phyloP scores from a whole-genome alignment of 2,888 invertebrate species.

The Blera fallax region DNA sequence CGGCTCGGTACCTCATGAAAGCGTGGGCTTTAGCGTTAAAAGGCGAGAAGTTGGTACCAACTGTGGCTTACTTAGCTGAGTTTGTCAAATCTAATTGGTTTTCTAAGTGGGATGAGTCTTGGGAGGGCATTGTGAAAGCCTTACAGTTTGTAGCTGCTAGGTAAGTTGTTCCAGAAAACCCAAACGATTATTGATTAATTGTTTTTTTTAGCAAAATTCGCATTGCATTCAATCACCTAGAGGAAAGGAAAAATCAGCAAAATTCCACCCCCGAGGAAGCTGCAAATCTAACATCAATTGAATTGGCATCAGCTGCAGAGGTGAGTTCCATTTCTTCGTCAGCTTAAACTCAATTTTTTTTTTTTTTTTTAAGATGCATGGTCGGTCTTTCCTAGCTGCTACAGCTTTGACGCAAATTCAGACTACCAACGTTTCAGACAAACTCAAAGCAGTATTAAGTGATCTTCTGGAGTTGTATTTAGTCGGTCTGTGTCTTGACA shows the following conservation, averaged over 20 bases:
- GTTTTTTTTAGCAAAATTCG: conserved; percentile 86
- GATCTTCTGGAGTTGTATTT: conserved; percentile 90
- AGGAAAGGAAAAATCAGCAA: conserved; percentile 85
- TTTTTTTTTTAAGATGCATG: conserved; percentile 86
- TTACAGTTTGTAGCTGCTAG: conserved; percentile 82
- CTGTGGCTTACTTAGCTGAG: conserved; percentile 86
- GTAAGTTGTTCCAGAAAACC: conserved; percentile 75
- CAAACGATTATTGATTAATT: not conserved
- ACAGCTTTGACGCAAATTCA: conserved; percentile 85
- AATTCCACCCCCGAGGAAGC: conserved; percentile 88
- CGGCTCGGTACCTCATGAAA: conserved; percentile 92
- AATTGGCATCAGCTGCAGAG: conserved; percentile 91
- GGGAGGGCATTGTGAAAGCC: conserved; percentile 80
- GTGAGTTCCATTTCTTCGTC: conserved; percentile 80
- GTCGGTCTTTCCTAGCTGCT: conserved; percentile 89
- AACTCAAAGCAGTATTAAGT: conserved; percentile 85
- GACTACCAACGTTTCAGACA: conserved; percentile 83
- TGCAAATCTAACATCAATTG: conserved; percentile 93
- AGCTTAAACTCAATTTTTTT: not conserved
- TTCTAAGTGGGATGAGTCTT: conserved; percentile 77
- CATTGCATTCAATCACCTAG: conserved; percentile 86
- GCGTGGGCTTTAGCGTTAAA: conserved; percentile 86
- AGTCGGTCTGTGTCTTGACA: conserved; percentile 88
- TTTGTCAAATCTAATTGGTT: conserved; percentile 73
- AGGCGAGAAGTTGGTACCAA: conserved; percentile 85